Evolutionary conservation across 92 coral and sea anemone species (phyloP), one percentile per base, ranked within the genome.

Genomic region (Galaxea fascicularis): DNA sequence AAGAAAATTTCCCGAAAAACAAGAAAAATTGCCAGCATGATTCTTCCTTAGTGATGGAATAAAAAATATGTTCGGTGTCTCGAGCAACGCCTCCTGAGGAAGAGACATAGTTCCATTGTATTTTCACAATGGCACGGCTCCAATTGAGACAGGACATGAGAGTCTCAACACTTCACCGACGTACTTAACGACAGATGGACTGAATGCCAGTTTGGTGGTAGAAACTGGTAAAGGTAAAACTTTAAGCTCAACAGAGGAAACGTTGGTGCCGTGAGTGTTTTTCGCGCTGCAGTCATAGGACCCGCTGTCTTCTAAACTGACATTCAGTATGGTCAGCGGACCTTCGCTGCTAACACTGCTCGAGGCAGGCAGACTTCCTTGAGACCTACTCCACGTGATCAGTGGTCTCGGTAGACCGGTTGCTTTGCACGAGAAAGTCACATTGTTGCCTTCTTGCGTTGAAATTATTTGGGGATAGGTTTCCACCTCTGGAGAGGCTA

Each of bases 221-320:
- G 9, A 35, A 44, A 31, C 65, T 20, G 44, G 73, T 24, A 44
- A 11, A 11, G 27, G 15, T 29, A 60, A 28, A 58, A 78, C 73
- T 27, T 28, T 10, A 25, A 78, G 83, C 46, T 45, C 57, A 10
- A 78, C 47, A 8, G 60, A 25, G 13, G 83, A 46, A 16, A 59
- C 16, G 13, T 49, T 63, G 9, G 17, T 58, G 10, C 86, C 86
- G 35, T 14, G 8, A 62, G 52, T 31, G 66, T 73, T 87, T 69
- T 64, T 87, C 10, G 90, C 90, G 0, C 27, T 65, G 53, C 90
- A 87, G 22, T 26, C 31, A 52, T 79, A 80, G 17, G 64, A 29
- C 16, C 90, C 90, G 35, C 65, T 77, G 75, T 87, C 79, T 14
- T 26, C 45, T 74, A 63, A 18, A 8, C 35, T 20, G 44, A 78